Evolutionary conservation across 2,113 vertebrate species (phyloP), one percentile per base, ranked within the genome.

Genomic region (Corythornis vintsioides): DNA sequence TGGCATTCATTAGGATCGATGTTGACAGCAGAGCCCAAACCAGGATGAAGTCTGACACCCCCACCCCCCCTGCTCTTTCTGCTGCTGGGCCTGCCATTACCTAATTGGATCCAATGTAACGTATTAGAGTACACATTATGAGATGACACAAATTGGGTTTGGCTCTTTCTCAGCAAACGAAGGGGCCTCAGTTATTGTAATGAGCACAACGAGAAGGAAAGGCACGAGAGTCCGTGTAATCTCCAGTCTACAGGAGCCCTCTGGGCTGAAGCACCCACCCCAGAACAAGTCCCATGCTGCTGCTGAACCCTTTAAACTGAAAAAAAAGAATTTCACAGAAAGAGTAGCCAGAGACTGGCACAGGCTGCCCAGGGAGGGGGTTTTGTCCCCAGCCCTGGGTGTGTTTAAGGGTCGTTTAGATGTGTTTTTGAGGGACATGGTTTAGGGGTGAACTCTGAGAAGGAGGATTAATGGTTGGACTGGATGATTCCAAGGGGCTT

Each of bases 21-120:
- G 90, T 82, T 24, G 18, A 75, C 74, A 78, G 82, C 40, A 4
- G 19, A 72, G 38, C 64, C 87, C 76, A 65, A 59, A 72, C 26
- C 28, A 31, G 79, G 73, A 67, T 74, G 80, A 79, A 64, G 65
- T 11, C 76, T 59, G 26, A 65, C 61, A 26, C 45, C 35, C 20
- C 50, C 28, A 12, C 15, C 20, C 33, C 56, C 19, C 56, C 56
- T 4, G 11, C 59, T 1, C 20, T 11, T 2, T 40, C 81, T 12
- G 22, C 75, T 82, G 55, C 80, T 70, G 83, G 74, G 56, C 67
- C 88, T 96, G 92, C 94, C 90, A 82, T 82, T 57, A 10, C 89
- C 86, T 96, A 95, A 94, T 94, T 94, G 88, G 90, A 96, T 92
- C 89, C 91, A 73, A 61, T 88, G 89, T 73, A 88, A 90, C 56